These are phyloP conservation scores for Tragelaphus eurycerus DNA, from an alignment of 2,797 vertebrate species.

Conservation along the genomic window DNA sequence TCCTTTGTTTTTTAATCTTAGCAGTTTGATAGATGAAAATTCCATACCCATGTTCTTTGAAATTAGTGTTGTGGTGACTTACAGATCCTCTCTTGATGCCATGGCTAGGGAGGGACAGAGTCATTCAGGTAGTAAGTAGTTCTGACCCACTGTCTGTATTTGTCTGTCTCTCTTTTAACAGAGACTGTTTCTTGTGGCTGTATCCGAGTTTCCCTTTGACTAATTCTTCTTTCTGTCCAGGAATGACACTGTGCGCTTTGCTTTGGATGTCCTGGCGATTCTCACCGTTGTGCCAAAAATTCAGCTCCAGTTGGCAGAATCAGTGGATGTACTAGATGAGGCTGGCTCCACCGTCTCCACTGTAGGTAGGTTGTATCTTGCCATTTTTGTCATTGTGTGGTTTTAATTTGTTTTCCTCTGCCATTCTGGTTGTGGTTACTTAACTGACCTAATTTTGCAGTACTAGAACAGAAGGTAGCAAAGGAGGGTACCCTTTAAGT, in stretches of 20 bases:
- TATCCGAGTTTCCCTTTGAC: background rate
- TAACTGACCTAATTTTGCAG: background rate
- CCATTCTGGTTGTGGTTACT: background rate
- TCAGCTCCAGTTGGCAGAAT: constrained; percentile 94
- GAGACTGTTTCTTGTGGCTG: background rate
- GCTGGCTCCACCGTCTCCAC: constrained; percentile 94
- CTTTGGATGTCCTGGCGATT: constrained; percentile 97
- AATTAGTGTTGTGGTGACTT: background rate
- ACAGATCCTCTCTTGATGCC: background rate
- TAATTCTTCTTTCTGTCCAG: constrained; percentile 79
- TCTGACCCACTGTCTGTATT: background rate
- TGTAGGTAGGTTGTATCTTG: constrained; percentile 89
- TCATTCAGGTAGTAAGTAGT: background rate
- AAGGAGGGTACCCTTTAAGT: background rate
- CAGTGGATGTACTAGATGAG: constrained; percentile 95
- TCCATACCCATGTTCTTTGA: background rate
- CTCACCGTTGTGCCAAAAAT: constrained; percentile 98
- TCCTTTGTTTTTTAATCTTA: constrained; percentile 30
- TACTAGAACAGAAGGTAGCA: background rate
- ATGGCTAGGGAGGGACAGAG: background rate
- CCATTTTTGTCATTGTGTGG: background rate
- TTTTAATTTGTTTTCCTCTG: constrained; percentile 24
- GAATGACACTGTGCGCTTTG: constrained; percentile 98
- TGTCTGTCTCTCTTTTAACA: background rate
- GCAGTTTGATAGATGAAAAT: background rate